Conservation (phyloP, 2,888 invertebrate genomes). For the Microdon myrmicae region DNA sequence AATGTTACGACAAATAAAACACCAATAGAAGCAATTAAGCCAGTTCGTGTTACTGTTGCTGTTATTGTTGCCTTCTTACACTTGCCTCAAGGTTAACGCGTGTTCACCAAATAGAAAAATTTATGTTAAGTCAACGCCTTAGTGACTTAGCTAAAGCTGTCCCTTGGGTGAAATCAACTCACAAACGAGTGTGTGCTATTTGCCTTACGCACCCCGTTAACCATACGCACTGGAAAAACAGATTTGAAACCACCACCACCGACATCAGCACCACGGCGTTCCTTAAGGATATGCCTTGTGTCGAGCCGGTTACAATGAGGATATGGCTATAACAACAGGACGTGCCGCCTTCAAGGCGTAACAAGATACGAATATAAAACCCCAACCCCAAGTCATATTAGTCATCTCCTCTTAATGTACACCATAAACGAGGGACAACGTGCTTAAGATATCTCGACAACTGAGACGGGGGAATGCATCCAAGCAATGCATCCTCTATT, state of each 20-base stretch:
- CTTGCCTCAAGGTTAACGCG: conserved; percentile 31
- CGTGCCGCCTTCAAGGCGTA: conserved; percentile 16
- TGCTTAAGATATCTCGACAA: not conserved
- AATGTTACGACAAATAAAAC: conserved; percentile 39
- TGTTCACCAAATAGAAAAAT: conserved; percentile 25
- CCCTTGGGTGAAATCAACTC: conserved; percentile 44
- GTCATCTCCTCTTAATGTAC: conserved; percentile 17
- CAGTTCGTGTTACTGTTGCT: conserved; percentile 16
- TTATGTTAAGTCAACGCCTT: conserved; percentile 50
- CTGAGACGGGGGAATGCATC: conserved; percentile 12
- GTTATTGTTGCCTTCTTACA: conserved; percentile 3
- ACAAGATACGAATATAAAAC: not conserved
- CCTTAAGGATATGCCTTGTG: conserved; percentile 27
- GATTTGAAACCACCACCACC: conserved; percentile 19
- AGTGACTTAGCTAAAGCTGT: conserved; percentile 47
- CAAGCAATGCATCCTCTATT: conserved; percentile 15
- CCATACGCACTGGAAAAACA: conserved; percentile 37
- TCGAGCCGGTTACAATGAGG: conserved; percentile 13
- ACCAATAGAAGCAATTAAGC: conserved; percentile 40
- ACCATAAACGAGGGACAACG: conserved; percentile 14
- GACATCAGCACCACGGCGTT: conserved; percentile 13
- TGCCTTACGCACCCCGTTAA: conserved; percentile 31
- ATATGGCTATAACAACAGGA: conserved; percentile 18
- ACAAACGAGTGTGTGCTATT: conserved; percentile 8
- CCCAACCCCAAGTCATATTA: conserved; percentile 32